Evolutionary conservation across 1,140 invertebrate species (phyloP).

Genomic region (Calephelis virginiensis): DNA sequence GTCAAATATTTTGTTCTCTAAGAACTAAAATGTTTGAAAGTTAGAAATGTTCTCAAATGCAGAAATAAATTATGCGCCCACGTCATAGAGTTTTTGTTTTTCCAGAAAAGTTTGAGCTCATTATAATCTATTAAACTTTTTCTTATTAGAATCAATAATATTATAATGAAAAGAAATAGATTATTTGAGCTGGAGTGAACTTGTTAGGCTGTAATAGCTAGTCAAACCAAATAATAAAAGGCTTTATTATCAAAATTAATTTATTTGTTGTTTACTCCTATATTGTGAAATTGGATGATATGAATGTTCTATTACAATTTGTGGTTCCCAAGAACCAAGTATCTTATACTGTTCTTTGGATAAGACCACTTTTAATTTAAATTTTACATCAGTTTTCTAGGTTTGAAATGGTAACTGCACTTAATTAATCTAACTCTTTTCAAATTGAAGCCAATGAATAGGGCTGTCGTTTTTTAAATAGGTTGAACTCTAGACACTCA

Average conservation of each 20-base stretch:
- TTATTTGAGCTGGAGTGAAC: neutral
- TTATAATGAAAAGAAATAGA: slow-evolving; percentile 4
- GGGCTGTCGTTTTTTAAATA: slow-evolving; percentile 52
- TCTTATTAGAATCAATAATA: neutral
- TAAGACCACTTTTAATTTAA: neutral
- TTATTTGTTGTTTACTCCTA: too few relatives aligned
- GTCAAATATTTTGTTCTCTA: too few relatives aligned
- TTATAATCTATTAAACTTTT: neutral
- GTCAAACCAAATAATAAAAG: too few relatives aligned
- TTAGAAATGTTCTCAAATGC: too few relatives aligned
- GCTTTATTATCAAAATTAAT: too few relatives aligned
- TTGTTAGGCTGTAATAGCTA: too few relatives aligned
- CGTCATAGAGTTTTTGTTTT: neutral
- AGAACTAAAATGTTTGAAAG: too few relatives aligned
- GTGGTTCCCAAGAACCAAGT: too few relatives aligned
- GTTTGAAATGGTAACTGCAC: neutral
- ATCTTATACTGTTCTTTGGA: too few relatives aligned
- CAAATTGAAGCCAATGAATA: slow-evolving; percentile 38
- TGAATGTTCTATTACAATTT: too few relatives aligned
- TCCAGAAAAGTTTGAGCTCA: neutral
- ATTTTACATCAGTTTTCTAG: neutral
- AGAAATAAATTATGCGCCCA: neutral
- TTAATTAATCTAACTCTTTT: slow-evolving; percentile 14
- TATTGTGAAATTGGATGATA: too few relatives aligned
- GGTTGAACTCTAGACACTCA: slow-evolving; percentile 56